A percentile compares a stretch with the other conserved stretches of the same genome.
Evolutionary conservation across 2,797 vertebrate genomes (phyloP).

Genomic region (Lemur catta): DNA sequence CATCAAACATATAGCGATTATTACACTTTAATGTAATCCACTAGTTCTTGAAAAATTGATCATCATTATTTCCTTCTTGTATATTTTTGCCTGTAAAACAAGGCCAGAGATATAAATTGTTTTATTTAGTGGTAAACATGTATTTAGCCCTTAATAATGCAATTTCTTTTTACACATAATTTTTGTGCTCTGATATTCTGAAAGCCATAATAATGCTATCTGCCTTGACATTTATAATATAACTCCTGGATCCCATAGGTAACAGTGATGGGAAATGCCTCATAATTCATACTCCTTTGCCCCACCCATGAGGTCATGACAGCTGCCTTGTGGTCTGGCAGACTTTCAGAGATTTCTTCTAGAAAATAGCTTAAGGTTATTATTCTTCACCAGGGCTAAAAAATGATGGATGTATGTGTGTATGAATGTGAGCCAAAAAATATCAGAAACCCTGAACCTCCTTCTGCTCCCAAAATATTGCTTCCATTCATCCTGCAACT

Average conservation of each 20-base stretch:
- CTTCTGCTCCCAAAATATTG: too few relatives aligned
- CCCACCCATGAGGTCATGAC: neutral
- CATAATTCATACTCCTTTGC: neutral
- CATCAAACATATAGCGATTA: constrained; percentile 80
- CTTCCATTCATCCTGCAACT: neutral
- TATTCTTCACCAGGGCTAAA: neutral
- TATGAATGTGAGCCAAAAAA: neutral
- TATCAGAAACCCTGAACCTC: neutral
- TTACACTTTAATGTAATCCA: constrained; percentile 74
- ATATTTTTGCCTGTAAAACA: constrained; percentile 69
- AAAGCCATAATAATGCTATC: neutral
- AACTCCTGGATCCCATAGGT: too few relatives aligned
- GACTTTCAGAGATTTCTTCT: neutral
- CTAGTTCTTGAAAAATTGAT: constrained; percentile 71
- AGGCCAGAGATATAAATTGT: constrained; percentile 73
- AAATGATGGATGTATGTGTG: neutral
- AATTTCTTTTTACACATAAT: constrained; percentile 23
- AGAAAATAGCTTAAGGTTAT: neutral
- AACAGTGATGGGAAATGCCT: neutral
- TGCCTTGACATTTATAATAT: neutral
- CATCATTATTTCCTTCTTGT: constrained; percentile 67
- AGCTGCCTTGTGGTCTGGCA: neutral
- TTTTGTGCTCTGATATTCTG: neutral
- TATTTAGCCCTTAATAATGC: constrained; percentile 59
- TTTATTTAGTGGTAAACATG: constrained; percentile 68